Base-by-base conservation (phyloP, 2,113 vertebrate species). In the Gambusia holbrooki region DNA sequence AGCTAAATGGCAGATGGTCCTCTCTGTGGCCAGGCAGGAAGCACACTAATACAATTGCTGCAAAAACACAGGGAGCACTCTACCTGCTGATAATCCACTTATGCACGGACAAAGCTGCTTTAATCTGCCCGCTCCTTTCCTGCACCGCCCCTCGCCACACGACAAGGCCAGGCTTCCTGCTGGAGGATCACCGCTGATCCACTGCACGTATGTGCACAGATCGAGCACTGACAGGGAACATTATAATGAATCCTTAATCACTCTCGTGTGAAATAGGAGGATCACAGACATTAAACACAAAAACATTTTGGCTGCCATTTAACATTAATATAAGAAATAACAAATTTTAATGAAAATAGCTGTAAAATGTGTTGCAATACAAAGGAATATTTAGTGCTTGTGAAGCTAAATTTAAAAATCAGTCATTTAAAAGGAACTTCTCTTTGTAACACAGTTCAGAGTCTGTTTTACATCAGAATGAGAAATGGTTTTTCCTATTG, bases 61-160 rank as follows among this genome's bases (percentile, higher is more conserved):
- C 71, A 84, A 85, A 88, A 89, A 86, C 90, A 84, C 90, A 82
- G 90, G 87, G 88, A 87, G 92, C 90, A 87, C 85, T 91, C 90
- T 93, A 94, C 94, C 93, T 92, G 90, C 93, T 94, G 92, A 91
- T 95, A 95, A 94, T 94, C 92, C 92, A 94, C 89, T 94, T 93
- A 92, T 64, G 37, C 82, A 83, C 76, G 89, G 90, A 94, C 92
- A 92, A 92, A 93, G 90, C 90, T 77, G 87, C 90, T 92, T 94
- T 93, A 94, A 94, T 92, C 93, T 92, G 78, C 84, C 86, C 5
- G 58, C 84, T 77, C 74, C 69, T 84, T 80, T 79, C 76, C 69
- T 66, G 83, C 70, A 66, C 77, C 32, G 35, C 60, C 82, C 80
- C 83, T 42, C 75, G 9, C 81, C 84, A 86, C 85, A 84, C 32